Percentiles rank a stretch among this genome's conserved stretches.
These are phyloP conservation scores for Ellobius talpinus DNA, from an alignment of 2,113 vertebrate species.

Conservation along the genomic window DNA sequence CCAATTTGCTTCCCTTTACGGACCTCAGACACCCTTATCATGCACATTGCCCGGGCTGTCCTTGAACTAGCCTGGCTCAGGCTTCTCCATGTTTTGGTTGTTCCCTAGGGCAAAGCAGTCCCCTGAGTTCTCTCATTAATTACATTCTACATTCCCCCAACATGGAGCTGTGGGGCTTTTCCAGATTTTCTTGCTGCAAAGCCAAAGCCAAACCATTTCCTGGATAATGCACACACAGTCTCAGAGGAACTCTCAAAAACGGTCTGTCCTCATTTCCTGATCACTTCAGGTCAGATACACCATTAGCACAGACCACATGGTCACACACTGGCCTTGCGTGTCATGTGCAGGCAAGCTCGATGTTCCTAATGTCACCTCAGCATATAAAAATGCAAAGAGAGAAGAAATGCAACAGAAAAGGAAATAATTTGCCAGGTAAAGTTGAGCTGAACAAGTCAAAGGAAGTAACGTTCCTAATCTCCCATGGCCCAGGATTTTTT, in stretches of 20 bases:
- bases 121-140: not conserved
- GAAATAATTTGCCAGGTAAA: not conserved
- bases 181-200: not conserved
- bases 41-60: not conserved
- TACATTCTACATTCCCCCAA: not conserved
- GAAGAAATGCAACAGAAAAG: not conserved
- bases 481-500: not conserved
- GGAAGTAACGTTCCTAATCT: not conserved
- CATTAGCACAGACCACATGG: not conserved
- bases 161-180: too few species aligned
- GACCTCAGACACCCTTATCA: not conserved
- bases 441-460: not conserved
- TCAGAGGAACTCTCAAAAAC: not conserved
- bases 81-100: not conserved
- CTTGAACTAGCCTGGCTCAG: not conserved
- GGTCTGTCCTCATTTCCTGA: not conserved
- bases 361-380: accelerated
- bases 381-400: not conserved
- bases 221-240: not conserved
- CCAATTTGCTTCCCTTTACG: not conserved
- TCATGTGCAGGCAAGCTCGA: accelerated
- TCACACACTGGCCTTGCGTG: not conserved
- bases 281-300: not conserved
- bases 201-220: not conserved
- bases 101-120: not conserved